Percentiles rank a stretch among this genome's conserved stretches.
These are phyloP conservation scores for Echinarachnius parma DNA, from an alignment of 53 echinoderm and acorn worm genomes.

Conservation along the genomic window DNA sequence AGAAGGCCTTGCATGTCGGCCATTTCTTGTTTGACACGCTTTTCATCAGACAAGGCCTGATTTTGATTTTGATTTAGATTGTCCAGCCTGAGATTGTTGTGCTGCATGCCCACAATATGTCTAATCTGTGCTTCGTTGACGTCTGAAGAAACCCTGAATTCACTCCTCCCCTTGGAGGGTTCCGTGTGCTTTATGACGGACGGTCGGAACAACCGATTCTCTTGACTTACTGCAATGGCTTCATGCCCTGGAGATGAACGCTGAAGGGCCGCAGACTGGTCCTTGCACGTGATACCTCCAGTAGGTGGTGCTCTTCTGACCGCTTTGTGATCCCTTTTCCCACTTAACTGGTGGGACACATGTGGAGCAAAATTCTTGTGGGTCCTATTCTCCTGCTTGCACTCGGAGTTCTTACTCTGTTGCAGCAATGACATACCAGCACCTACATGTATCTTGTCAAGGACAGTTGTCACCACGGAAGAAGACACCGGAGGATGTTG, in stretches of 20 bases:
- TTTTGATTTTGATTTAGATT: constrained; percentile 27
- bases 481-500: background rate
- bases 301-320: no score
- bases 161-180: constrained; percentile 27
- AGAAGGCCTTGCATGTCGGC: constrained; percentile 24
- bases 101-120: constrained; percentile 58
- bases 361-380: no score
- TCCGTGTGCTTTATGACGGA: constrained; percentile 97
- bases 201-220: constrained; percentile 43
- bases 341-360: no score
- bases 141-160: constrained; percentile 14
- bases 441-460: constrained; percentile 10
- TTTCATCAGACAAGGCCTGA: no score
- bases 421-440: constrained; percentile 16
- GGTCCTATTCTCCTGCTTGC: constrained; percentile 26
- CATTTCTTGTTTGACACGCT: constrained; percentile 35
- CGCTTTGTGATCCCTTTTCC: no score
- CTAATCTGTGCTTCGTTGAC: constrained; percentile 30
- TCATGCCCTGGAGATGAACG: no score
- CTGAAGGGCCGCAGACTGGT: no score
- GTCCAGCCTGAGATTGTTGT: constrained; percentile 55
- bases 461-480: constrained; percentile 8
- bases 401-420: background rate
- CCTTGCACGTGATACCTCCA: no score
- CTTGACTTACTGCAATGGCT: no score